These are phyloP conservation scores for Omphaloscelis lunosa DNA, from an alignment of 2,888 invertebrate species.

Conservation along the genomic window DNA sequence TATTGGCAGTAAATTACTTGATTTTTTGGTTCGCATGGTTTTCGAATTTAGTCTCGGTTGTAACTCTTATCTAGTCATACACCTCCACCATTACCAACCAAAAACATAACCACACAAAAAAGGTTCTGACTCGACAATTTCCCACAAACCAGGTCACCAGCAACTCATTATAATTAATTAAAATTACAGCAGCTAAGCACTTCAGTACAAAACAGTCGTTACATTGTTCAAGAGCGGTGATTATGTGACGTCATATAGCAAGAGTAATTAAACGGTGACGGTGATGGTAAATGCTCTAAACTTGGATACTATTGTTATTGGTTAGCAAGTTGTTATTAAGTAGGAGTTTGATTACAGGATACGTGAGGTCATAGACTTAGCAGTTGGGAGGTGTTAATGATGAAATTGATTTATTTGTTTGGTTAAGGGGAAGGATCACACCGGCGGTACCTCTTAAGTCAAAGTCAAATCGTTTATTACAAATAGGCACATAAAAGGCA, in stretches of 20 bases:
- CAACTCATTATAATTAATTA: conserved; percentile 59
- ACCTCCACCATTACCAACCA: conserved; percentile 12
- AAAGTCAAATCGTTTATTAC: too few species aligned
- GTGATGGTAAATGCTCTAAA: conserved; percentile 5
- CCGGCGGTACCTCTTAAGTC: not conserved
- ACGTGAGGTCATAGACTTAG: not conserved
- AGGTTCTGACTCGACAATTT: conserved; percentile 44
- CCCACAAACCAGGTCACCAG: conserved; percentile 47
- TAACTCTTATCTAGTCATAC: not conserved
- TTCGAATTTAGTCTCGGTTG: not conserved
- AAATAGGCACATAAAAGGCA: too few species aligned
- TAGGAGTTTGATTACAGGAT: not conserved
- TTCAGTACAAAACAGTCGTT: conserved; percentile 54
- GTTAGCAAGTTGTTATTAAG: conserved; percentile 13
- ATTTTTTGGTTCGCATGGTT: too few species aligned
- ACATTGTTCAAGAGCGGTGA: conserved; percentile 57
- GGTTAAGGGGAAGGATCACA: not conserved
- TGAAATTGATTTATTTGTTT: too few species aligned
- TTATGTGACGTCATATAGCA: conserved; percentile 51
- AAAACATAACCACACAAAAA: conserved; percentile 33
- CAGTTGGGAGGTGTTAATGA: not conserved
- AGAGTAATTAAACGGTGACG: conserved; percentile 54
- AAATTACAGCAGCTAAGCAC: conserved; percentile 54
- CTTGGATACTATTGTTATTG: conserved; percentile 22
- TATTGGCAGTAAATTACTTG: not conserved